Percentiles rank a stretch among this genome's conserved stretches.
phyloP scores from a whole-genome alignment of 2,797 vertebrate genomes.

The Sparus aurata region DNA sequence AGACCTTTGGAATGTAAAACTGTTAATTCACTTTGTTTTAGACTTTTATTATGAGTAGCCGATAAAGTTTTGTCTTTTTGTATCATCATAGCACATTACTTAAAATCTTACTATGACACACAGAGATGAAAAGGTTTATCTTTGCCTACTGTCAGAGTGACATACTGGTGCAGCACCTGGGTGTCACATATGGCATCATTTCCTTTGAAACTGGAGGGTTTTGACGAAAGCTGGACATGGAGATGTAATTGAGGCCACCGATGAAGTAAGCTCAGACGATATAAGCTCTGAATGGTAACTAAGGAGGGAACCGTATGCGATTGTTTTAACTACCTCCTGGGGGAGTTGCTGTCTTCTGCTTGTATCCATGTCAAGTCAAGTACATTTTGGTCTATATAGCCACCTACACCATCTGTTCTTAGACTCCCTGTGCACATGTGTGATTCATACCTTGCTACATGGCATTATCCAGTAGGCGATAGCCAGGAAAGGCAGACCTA shows the following conservation, averaged over 20 bases:
- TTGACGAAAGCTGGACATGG: background rate
- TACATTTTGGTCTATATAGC: too few relatives aligned
- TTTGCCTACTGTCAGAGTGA: background rate
- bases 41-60: too few relatives aligned
- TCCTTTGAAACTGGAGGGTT: too few relatives aligned
- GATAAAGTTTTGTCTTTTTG: too few relatives aligned
- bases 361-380: too few relatives aligned
- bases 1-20: too few relatives aligned
- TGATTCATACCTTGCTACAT: slow-evolving; percentile 93
- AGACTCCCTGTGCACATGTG: background rate
- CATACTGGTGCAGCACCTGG: too few relatives aligned
- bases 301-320: background rate
- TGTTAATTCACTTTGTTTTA: too few relatives aligned
- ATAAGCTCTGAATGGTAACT: background rate
- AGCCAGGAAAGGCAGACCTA: slow-evolving; percentile 96
- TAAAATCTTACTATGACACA: background rate
- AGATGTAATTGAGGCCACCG: background rate
- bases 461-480: slow-evolving; percentile 97
- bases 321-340: background rate
- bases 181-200: too few relatives aligned
- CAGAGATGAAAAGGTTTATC: background rate
- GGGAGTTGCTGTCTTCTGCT: too few relatives aligned
- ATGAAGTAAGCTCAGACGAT: background rate
- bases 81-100: too few relatives aligned
- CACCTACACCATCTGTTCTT: too few relatives aligned